Evolutionary conservation across 1,140 invertebrate species (phyloP).

Genomic region (Pristionchus pacificus): DNA sequence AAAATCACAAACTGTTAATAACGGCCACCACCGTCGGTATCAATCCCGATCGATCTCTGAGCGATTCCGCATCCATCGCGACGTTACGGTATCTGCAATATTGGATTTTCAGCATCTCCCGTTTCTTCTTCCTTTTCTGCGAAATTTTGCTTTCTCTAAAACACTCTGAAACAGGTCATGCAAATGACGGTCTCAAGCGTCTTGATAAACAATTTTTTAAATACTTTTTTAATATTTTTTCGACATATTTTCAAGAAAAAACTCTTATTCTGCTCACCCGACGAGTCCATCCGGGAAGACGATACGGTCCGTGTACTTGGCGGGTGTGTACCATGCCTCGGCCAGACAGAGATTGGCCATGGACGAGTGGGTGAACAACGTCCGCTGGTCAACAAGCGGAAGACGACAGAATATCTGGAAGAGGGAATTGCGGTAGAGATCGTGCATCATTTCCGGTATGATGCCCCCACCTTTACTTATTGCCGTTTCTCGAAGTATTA

Average conservation of each 20-base stretch:
- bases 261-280: constrained; percentile 12
- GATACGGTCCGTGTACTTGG: constrained; percentile 51
- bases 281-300: constrained; percentile 43
- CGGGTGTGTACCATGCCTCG: constrained; percentile 55
- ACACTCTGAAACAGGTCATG: neutral
- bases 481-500: too few species aligned
- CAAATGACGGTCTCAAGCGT: neutral
- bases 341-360: constrained; percentile 55
- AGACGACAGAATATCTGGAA: constrained; percentile 19
- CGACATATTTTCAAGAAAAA: constrained; percentile 1
- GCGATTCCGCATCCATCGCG: constrained; percentile 44
- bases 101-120: constrained; percentile 3
- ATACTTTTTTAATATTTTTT: too few species aligned
- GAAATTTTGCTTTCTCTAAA: neutral
- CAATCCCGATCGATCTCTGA: constrained; percentile 46
- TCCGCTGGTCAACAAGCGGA: constrained; percentile 36
- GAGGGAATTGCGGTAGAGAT: too few species aligned
- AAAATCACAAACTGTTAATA: constrained; percentile 39
- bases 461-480: too few species aligned
- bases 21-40: constrained; percentile 57
- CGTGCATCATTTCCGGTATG: too few species aligned
- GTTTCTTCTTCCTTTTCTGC: neutral
- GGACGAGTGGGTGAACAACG: constrained; percentile 46
- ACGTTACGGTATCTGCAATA: constrained; percentile 49
- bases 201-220: neutral